Evolutionary conservation across 2,888 invertebrate species (phyloP).

Genomic region (Dryobota labecula): DNA sequence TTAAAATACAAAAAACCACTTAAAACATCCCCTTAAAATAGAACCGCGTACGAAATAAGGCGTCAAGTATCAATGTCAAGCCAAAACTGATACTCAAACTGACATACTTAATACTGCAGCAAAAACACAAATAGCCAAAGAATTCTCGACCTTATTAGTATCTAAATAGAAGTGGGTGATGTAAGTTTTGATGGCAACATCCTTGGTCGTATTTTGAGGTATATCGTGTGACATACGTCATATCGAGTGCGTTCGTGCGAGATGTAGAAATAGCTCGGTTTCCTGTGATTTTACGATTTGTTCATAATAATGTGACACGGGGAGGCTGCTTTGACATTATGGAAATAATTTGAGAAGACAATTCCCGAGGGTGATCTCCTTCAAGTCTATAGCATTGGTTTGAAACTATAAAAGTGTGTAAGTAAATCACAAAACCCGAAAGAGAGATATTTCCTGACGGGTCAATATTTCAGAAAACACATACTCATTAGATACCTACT

Average conservation of each 20-base stretch:
- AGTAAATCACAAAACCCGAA: neutral
- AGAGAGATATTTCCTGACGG: neutral
- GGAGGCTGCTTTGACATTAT: conserved; percentile 12
- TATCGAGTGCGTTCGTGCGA: conserved; percentile 75
- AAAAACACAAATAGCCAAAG: conserved; percentile 49
- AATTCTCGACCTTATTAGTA: conserved; percentile 60
- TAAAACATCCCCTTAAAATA: conserved; percentile 70
- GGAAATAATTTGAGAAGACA: conserved; percentile 39
- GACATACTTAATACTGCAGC: conserved; percentile 39
- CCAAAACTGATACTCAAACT: conserved; percentile 77
- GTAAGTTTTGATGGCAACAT: conserved; percentile 37
- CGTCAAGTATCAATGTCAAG: conserved; percentile 83
- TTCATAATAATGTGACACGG: conserved; percentile 61
- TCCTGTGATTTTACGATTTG: conserved; percentile 74
- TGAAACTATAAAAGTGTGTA: neutral
- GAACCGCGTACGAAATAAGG: conserved; percentile 77
- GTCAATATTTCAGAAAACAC: neutral
- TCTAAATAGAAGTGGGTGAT: conserved; percentile 40
- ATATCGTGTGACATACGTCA: conserved; percentile 80
- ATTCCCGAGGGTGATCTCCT: conserved; percentile 3
- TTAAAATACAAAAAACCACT: conserved; percentile 65
- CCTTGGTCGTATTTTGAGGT: conserved; percentile 65
- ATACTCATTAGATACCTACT: too few species aligned
- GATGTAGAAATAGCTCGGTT: conserved; percentile 78
- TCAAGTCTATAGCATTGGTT: neutral